Evolutionary conservation across 2,797 vertebrate species (phyloP), one percentile per base, ranked within the genome.

Genomic region (Sorex maritimensis): DNA sequence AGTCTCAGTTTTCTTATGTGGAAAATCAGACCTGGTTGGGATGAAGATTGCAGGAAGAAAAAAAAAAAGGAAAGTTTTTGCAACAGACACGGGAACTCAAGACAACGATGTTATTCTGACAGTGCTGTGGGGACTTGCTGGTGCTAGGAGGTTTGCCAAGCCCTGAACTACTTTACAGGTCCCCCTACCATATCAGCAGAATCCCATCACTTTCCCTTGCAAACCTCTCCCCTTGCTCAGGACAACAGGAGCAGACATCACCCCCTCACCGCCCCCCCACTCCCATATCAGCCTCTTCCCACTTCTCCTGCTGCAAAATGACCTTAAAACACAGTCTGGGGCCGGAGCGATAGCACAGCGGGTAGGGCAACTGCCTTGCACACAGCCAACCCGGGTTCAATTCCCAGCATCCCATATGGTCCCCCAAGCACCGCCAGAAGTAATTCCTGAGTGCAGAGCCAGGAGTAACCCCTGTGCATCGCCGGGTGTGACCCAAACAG

Each of bases 281-380:
- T 13, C 55, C 15, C 55, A 58, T 58, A 52, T 14, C 49, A 5
- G 88, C 28, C 72, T 24, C 19, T 21, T 74, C 28, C 41, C 52
- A 4, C 17, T 75, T 41, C 10, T 34, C 28, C 30, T 17, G 24
- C 72, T 92, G 49, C 26, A 75, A 91, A 96, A 46, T n/a, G 77
- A 74, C 83, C 86, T 71, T 74, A 63, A 63, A 73, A 78, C 12
- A 63, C 67, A 34, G 34, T 2, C 2, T 2, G 34, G 34, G 34
- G 34, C 34, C 2, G 34, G 34, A 34, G 34, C 34, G 2, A 34
- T 34, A 34, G 34, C 34, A 34, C 34, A 34, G 34, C 34, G 2
- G 34, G 34, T 34, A 34, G 34, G 34, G 34, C 34, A 34, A 34
- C 34, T 34, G 34, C 34, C 34, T 34, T 34, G 34, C 34, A 34